These are phyloP conservation scores for Tachysurus fulvidraco DNA, from an alignment of 2,113 vertebrate genomes.

Conservation along the genomic window DNA sequence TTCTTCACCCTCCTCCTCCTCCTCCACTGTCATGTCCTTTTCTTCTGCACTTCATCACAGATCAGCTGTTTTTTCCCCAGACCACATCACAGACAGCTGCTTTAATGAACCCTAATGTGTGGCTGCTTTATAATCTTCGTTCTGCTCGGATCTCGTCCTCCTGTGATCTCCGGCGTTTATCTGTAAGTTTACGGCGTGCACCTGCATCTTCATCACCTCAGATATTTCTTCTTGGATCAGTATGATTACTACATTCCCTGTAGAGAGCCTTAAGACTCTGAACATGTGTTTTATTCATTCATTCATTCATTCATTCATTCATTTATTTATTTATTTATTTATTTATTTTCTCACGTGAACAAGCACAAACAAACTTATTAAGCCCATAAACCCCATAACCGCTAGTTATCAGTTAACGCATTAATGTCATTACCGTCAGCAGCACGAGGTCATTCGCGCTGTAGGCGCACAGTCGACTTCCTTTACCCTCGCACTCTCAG, in stretches of 20 bases:
- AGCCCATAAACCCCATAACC: background rate
- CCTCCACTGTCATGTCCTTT: background rate
- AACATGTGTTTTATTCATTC: background rate
- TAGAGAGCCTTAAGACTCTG: background rate
- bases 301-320: too few species aligned
- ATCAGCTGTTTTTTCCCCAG: constrained; percentile 26
- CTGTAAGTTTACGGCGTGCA: background rate
- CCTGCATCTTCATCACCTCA: constrained; percentile 6
- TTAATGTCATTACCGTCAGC: background rate
- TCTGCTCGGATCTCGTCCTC: background rate
- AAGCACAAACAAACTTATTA: background rate
- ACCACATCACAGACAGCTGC: constrained; percentile 33
- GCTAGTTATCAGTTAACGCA: too few species aligned
- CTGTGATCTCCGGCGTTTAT: background rate
- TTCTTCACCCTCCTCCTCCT: background rate
- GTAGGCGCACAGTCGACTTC: background rate
- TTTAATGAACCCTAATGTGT: constrained; percentile 45
- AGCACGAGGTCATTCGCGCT: background rate
- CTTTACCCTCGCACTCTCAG: constrained; percentile 12
- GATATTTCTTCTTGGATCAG: background rate
- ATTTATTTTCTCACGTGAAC: background rate
- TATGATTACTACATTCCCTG: background rate
- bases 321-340: too few species aligned
- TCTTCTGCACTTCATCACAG: background rate
- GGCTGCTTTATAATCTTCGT: constrained; percentile 22